Evolutionary conservation across 2,113 vertebrate genomes (phyloP), one percentile per base, ranked within the genome.

Genomic region (Cochlearius cochlearius): DNA sequence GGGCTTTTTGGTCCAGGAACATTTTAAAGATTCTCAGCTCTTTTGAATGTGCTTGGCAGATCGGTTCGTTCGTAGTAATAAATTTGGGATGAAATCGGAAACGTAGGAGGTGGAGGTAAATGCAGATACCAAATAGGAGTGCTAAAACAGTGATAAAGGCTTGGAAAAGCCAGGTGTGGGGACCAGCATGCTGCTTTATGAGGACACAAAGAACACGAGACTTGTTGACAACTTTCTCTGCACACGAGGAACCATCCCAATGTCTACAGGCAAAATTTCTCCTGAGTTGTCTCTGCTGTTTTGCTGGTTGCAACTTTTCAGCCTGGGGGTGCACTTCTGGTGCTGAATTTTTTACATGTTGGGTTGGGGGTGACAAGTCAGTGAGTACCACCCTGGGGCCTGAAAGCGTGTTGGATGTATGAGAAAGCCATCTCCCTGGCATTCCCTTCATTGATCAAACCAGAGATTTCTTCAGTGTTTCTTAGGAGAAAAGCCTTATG

Each of bases 241-340:
- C 16, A 53, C 14, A 34, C 0, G 1, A 73, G 43, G 12, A 59
- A 9, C 27, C 1, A 4, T 0, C 15, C 11, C 34, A 13, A 4
- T 4, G 49, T 7, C 39, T 43, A 36, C 3, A 15, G 36, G 34
- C 41, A 68, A 49, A 75, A 60, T 49, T 55, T 53, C 43, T 56
- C 52, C 26, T 5, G 4, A 30, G 14, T 53, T 0, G 0, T 30
- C n/a, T 63, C 32, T 41, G 32, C 52, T 71, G 10, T 47, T 80
- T n/a, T 29, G 3, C 62, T 84, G 19, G 16, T 29, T 78, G 47
- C 14, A n/a, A 55, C 14, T 25, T 93, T 75, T 27, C n/a, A 67
- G 47, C 38, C 22, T 55, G 55, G 34, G 41, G 49, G 11, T 83
- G 32, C 12, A 4, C 16, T 87, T 64, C 19, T 72, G 59, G 12